Evolutionary conservation across 2,888 invertebrate genomes (phyloP), one percentile per base, ranked within the genome.

Genomic region (Drosophila setosimentum): DNA sequence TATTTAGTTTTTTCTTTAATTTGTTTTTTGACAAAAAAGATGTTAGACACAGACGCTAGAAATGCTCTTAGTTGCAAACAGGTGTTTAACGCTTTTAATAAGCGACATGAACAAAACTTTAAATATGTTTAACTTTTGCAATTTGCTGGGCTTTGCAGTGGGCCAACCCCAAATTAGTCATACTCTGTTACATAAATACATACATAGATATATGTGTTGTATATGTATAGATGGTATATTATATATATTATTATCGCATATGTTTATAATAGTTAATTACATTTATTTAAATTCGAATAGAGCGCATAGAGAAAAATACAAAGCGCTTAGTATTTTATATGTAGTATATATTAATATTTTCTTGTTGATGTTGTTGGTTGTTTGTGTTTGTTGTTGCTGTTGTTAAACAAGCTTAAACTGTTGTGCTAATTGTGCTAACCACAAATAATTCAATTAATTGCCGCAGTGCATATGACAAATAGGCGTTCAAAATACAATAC

Each of bases 251-350:
- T 77, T 78, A 80, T 78, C 69, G 80, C 60, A 70, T 71, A 78
- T 68, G 29, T 72, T 68, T 80, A 69, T 69, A 45, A 68, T 79
- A 77, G 65, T 69, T 71, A 78, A 87, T 89, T 90, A 85, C 63
- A 85, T 74, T 82, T 85, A 89, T 82, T 85, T 85, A 85, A 85
- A 85, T 85, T 85, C 85, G 85, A 85, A 85, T 82, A 82, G 85
- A 89, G 85, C 85, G 85, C 85, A 76, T 68, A 68, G 66, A 70
- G 70, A 75, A 60, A 82, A 77, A 79, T 78, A 85, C 80, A 87
- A 76, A 85, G 90, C 88, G 85, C 90, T 79, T 88, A 88, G 90
- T 87, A 73, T 73, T 72, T 79, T 72, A 32, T 53, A 64, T 68
- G n/a, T 58, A 29, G 37, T 49, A 64, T 60, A 42, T 78, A 57